Base-by-base conservation (phyloP, 2,113 vertebrate genomes). In the Mobula hypostoma region DNA sequence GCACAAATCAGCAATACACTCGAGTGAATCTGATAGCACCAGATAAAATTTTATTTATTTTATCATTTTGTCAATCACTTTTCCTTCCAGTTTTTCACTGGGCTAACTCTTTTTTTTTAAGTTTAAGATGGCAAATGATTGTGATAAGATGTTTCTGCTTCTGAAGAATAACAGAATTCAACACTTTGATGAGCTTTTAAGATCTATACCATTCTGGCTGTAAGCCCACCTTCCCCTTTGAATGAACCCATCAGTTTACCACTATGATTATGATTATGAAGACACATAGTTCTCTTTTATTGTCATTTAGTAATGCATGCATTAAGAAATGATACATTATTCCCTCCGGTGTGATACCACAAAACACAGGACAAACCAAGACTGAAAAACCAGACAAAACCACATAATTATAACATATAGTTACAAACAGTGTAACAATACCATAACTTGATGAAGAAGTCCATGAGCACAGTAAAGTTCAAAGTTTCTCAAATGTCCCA, bases 51-150 rank as follows among this genome's bases (percentile, higher is more conserved):
- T 29, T 87, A 87, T 63, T 87, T 87, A 61, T 61, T 87, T 87
- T 87, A 87, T 87, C 56, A n/a, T 87, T 5, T 4, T 87, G 83
- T 87, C 83, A 87, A 87, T 87, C 83, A 61, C 27, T 87, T 29
- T 87, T 61, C 83, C 27, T 87, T 87, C 48, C 82, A 58, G 11
- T 40, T 21, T 85, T 85, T 19, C 24, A 61, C 11, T 61, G 12
- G 58, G 48, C 27, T 24, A 61, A 56, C 83, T 87, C 11, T 27
- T 58, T 66, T 29, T 85, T 48, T 14, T 48, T 2, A 48, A 9
- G 83, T 87, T 87, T 87, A 61, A 11, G 29, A 63, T 87, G 56
- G 56, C 11, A 87, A 61, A 87, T 27, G 32, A 27, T 15, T 24
- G 1, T 27, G 24, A 40, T 27, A 27, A 58, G 48, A 24, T 19